Percentiles rank a stretch among this genome's conserved stretches.
Evolutionary conservation across 1,140 invertebrate genomes (phyloP).

Genomic region (Aphidius ervi): DNA sequence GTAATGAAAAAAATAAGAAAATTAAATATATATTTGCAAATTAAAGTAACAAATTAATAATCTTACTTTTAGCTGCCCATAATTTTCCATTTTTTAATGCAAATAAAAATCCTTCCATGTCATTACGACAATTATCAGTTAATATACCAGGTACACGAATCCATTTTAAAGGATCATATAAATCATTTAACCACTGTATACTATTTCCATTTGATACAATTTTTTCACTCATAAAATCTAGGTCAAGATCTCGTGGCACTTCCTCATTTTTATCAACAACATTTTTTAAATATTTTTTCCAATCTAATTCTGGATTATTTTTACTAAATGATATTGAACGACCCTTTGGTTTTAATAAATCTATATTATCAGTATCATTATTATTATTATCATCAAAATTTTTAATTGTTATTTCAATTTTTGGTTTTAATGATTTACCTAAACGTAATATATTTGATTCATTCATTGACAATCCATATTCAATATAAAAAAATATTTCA

Average conservation of each 20-base stretch:
- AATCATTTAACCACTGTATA: constrained; percentile 61
- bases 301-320: constrained; percentile 48
- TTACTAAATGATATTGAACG: constrained; percentile 37
- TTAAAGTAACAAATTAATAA: constrained; percentile 6
- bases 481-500: constrained; percentile 9
- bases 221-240: constrained; percentile 45
- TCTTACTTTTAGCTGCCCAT: constrained; percentile 72
- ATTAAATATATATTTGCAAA: not conserved
- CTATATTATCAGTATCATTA: not conserved
- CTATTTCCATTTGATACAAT: constrained; percentile 42
- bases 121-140: constrained; percentile 48
- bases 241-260: constrained; percentile 31
- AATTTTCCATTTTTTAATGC: constrained; percentile 57
- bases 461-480: constrained; percentile 18
- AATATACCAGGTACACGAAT: constrained; percentile 48
- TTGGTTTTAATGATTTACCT: constrained; percentile 26
- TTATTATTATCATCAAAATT: constrained; percentile 20
- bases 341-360: not conserved
- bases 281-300: constrained; percentile 40
- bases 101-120: constrained; percentile 57
- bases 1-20: too few relatives aligned
- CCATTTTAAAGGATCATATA: constrained; percentile 67
- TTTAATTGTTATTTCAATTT: not conserved
- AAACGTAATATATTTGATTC: constrained; percentile 41
- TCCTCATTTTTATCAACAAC: constrained; percentile 29